Conservation (phyloP, 2,113 vertebrate species). For the Myiagra hebetior region DNA sequence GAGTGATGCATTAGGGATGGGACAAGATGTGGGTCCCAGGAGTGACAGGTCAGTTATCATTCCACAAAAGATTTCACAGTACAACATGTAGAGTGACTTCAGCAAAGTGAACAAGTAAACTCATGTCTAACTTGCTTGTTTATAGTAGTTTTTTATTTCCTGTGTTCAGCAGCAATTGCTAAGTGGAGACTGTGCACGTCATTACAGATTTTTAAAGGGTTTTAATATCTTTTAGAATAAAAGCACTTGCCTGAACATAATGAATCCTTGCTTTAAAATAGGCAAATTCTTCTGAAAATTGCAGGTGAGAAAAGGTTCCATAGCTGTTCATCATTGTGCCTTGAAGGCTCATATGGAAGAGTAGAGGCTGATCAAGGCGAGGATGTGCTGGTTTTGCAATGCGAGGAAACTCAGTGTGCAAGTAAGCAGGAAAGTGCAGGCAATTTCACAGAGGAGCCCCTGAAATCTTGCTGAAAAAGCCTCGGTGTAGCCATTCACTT, state of each 20-base stretch:
- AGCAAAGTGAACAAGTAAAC: not conserved
- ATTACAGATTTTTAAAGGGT: not conserved
- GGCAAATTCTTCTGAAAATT: not conserved
- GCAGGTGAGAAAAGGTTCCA: not conserved
- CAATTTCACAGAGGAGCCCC: not conserved
- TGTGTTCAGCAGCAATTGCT: not conserved
- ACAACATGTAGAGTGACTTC: not conserved
- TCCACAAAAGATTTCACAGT: not conserved
- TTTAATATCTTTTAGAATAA: not conserved
- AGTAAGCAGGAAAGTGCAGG: not conserved
- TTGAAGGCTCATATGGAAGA: not conserved
- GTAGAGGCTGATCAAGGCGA: not conserved
- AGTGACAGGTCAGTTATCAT: not conserved
- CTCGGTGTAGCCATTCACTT: not conserved
- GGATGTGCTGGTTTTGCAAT: not conserved
- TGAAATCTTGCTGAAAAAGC: not conserved
- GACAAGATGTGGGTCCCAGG: not conserved
- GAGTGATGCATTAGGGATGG: fast-evolving
- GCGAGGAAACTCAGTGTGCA: not conserved
- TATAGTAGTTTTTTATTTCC: not conserved
- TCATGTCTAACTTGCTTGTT: not conserved
- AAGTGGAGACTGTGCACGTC: not conserved
- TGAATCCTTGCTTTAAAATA: not conserved
- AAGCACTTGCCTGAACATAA: not conserved
- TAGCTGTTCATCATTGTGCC: not conserved